A percentile compares a stretch with the other conserved stretches of the same genome.
phyloP scores from a whole-genome alignment of 2,888 invertebrate genomes.

The Dryadula phaetusa region DNA sequence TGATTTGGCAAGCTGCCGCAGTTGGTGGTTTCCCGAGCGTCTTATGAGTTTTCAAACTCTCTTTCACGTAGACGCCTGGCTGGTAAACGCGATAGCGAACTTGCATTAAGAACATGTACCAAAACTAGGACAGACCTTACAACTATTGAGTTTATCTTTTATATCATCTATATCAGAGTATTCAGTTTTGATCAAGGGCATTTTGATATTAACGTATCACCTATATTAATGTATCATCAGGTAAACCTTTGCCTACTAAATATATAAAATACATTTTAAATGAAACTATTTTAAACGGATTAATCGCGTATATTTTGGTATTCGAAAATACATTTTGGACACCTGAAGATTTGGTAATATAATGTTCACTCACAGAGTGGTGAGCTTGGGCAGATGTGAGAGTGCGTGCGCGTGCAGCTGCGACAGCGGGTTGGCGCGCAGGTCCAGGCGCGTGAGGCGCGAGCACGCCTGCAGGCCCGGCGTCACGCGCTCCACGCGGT shows the following conservation, averaged over 20 bases:
- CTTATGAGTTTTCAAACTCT: conserved; percentile 34
- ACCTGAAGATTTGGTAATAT: too few species aligned
- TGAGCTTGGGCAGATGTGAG: conserved; percentile 87
- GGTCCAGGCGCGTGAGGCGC: conserved; percentile 89
- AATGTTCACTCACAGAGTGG: conserved; percentile 67
- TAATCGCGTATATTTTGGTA: too few species aligned
- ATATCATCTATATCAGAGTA: conserved; percentile 1
- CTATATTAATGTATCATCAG: neutral
- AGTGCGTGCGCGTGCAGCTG: conserved; percentile 89
- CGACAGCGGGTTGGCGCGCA: conserved; percentile 92
- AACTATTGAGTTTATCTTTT: conserved; percentile 28
- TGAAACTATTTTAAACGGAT: neutral
- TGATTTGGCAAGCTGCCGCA: conserved; percentile 15
- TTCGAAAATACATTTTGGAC: too few species aligned
- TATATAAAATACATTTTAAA: neutral
- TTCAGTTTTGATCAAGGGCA: conserved; percentile 13
- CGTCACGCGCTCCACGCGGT: conserved; percentile 91
- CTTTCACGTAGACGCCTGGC: conserved; percentile 21
- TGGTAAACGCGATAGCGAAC: conserved; percentile 35
- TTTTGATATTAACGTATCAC: neutral
- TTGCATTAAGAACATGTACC: conserved; percentile 30
- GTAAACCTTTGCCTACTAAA: neutral
- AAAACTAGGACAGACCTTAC: conserved; percentile 34
- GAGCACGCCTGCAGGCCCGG: conserved; percentile 88
- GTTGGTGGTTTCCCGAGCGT: conserved; percentile 1